Evolutionary conservation across 1,140 invertebrate genomes (phyloP), one percentile per base, ranked within the genome.

Genomic region (Papilio polyxenes): DNA sequence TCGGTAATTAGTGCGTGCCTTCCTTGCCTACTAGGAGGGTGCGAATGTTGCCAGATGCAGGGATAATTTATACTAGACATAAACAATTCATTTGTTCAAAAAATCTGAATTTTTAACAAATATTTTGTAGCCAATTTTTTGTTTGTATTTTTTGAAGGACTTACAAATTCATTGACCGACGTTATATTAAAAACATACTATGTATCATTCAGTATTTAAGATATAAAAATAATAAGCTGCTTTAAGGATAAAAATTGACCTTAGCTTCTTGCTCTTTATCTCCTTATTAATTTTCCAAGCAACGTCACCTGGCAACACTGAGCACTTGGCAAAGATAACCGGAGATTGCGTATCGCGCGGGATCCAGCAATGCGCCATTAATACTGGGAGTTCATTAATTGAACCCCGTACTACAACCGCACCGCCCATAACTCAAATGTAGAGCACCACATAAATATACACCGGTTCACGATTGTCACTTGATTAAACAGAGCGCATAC

Each of bases 1-100:
- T 87, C 91, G 90, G 91, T 87, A 94, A 94, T 94, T 94, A 94
- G 92, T 94, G 92, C 92, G 92, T 93, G 90, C 92, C 90, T 87
- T 81, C 81, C 87, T 82, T 83, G 83, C 82, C 76, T 23, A 56
- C 79, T 7, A 44, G 4, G 77, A 79, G 81, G 31, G 37, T 53
- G 72, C 81, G n/a, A 59, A 23, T 80, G 78, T 80, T 80, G 78
- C 78, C 56, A 80, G 78, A 69, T 80, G 59, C 20, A 10, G 31
- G 6, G 37, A 49, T 13, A n/a, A 9, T 75, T 75, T n/a, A 20
- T 40, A 49, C 2, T 49, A 75, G 49, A 75, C 31, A 72, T 75
- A 75, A 75, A 20, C 74, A 48, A 44, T 75, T 23, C 10, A 15
- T 75, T 40, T 75, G 20, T 48, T 20, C 1, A 75, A 20, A 20